Evolutionary conservation across 2,113 vertebrate species (phyloP), one percentile per base, ranked within the genome.

Genomic region (Ibidorhyncha struthersii): DNA sequence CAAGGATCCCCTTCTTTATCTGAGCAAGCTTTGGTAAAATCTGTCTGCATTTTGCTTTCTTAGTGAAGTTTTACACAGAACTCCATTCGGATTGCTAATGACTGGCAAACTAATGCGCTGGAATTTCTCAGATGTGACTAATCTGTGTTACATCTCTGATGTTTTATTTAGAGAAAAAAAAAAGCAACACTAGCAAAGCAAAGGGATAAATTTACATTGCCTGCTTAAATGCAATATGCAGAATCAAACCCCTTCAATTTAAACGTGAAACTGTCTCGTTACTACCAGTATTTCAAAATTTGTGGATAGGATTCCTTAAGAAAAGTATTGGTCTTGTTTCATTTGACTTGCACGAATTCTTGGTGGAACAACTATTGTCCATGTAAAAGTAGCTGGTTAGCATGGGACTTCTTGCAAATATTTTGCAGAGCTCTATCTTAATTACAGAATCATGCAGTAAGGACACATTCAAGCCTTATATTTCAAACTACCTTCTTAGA

Each of bases 11-110:
- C 47, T 59, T 70, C 72, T 91, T 82, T 96, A 90, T 90, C 82
- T 92, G 65, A 93, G n/a, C 43, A 82, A 93, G 34, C 40, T 62
- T 71, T 93, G 86, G 80, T 65, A 95, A 95, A 93, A 77, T 45
- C 43, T 65, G 18, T 30, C 49, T 83, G 36, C 2, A 2, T 73
- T 80, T 74, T 86, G 32, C 47, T 89, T 92, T 94, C 65, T 22
- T 82, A 43, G 32, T 88, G 50, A 36, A 87, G 22, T 26, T 94
- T 93, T 25, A 84, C 30, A 52, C 30, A 71, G n/a, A 82, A 62
- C n/a, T 90, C 32, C 5, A 40, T 59, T 93, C 45, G 41, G 45
- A 73, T 84, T 66, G 32, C 40, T 94, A 74, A 62, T 59, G 88
- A 27, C 72, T 76, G 43, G 65, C 21, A 56, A 84, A n/a, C 14